These are phyloP conservation scores for Tetraodon nigroviridis DNA, from an alignment of 2,113 vertebrate genomes.

Conservation along the genomic window DNA sequence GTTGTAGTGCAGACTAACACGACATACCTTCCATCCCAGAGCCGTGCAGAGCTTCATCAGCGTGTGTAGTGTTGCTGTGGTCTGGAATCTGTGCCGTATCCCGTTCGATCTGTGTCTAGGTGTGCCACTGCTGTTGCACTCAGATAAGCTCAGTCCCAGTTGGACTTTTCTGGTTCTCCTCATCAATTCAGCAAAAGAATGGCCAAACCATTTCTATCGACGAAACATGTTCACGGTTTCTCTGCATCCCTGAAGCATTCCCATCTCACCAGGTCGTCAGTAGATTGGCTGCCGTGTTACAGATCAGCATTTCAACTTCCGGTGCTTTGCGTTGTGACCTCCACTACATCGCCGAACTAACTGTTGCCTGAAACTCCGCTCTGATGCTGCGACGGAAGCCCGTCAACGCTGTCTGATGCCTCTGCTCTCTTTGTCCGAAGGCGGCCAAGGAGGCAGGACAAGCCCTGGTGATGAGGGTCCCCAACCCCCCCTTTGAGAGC, in stretches of 20 bases:
- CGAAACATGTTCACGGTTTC: constrained; percentile 25
- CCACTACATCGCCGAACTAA: constrained; percentile 44
- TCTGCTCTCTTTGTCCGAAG: constrained; percentile 74
- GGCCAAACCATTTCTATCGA: constrained; percentile 28
- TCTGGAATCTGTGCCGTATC: constrained; percentile 47
- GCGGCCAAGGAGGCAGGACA: constrained; percentile 88
- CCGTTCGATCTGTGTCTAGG: constrained; percentile 63
- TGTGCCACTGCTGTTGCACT: constrained; percentile 62
- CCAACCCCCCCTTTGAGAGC: constrained; percentile 88
- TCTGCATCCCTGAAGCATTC: constrained; percentile 43
- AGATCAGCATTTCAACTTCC: constrained; percentile 60
- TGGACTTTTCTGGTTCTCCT: constrained; percentile 33
- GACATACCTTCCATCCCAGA: constrained; percentile 57
- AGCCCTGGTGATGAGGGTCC: constrained; percentile 83
- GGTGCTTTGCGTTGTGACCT: constrained; percentile 48
- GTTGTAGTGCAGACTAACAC: constrained; percentile 60
- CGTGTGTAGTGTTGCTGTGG: constrained; percentile 47
- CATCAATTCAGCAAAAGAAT: constrained; percentile 37
- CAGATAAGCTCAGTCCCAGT: constrained; percentile 39
- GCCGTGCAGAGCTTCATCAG: constrained; percentile 57
- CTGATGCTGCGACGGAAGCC: constrained; percentile 12
- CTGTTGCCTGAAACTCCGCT: constrained; percentile 45
- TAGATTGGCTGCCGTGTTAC: constrained; percentile 66
- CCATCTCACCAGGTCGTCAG: constrained; percentile 50
- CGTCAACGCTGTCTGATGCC: constrained; percentile 26